phyloP scores from a whole-genome alignment of 2,888 invertebrate genomes.

The Scaptomyza reducta region DNA sequence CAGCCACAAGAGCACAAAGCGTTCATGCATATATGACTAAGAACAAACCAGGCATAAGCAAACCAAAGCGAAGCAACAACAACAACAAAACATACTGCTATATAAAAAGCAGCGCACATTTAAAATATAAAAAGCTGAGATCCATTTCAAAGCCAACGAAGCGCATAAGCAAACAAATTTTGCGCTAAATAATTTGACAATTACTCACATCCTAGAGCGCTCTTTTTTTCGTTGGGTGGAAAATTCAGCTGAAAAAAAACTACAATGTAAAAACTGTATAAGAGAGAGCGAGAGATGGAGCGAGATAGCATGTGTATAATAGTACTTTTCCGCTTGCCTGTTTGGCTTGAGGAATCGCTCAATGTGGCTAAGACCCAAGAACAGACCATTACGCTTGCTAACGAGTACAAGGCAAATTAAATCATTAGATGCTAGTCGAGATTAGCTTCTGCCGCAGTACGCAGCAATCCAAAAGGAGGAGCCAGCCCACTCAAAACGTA shows the following conservation, averaged over 20 bases:
- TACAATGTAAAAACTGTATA: slow-evolving; percentile 45
- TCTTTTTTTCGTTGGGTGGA: slow-evolving; percentile 40
- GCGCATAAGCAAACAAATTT: slow-evolving; percentile 83
- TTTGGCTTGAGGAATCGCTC: slow-evolving; percentile 18
- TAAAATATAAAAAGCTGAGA: slow-evolving; percentile 62
- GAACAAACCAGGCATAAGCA: slow-evolving; percentile 76
- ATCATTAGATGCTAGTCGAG: slow-evolving; percentile 83
- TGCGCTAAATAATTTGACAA: slow-evolving; percentile 84
- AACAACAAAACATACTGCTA: slow-evolving; percentile 11
- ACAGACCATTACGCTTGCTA: slow-evolving; percentile 83
- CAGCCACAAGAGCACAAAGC: slow-evolving; percentile 61
- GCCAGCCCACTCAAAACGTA: slow-evolving; percentile 45
- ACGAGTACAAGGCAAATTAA: slow-evolving; percentile 84
- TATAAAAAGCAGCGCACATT: slow-evolving; percentile 17
- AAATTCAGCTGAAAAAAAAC: slow-evolving; percentile 45
- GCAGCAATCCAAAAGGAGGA: slow-evolving; percentile 40
- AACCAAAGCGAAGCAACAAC: slow-evolving; percentile 23
- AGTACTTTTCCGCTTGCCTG: slow-evolving; percentile 1
- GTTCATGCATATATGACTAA: slow-evolving; percentile 81
- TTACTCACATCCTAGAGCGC: slow-evolving; percentile 80
- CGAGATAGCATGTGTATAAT: slow-evolving; percentile 14
- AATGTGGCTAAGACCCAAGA: slow-evolving; percentile 70
- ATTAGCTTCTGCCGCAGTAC: slow-evolving; percentile 45
- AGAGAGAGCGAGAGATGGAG: not conserved
- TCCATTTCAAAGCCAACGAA: slow-evolving; percentile 81